Evolutionary conservation across 2,113 vertebrate species (phyloP).

Genomic region (Notechis scutatus): DNA sequence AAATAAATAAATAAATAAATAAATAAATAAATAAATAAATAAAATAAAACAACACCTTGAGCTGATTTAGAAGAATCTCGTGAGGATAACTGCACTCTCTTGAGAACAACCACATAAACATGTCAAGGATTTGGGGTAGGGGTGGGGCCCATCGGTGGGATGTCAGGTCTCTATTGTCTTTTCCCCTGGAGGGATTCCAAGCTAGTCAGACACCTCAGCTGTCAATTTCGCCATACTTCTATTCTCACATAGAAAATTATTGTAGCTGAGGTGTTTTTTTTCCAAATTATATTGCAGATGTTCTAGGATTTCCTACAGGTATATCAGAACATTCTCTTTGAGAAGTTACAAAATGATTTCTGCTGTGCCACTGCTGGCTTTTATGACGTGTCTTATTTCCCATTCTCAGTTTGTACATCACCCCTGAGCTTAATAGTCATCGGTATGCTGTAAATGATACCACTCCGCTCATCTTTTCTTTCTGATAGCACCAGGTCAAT

Average conservation of each 20-base stretch:
- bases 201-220: too few species aligned
- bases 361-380: not conserved
- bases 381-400: not conserved
- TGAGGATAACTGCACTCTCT: too few species aligned
- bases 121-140: too few species aligned
- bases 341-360: not conserved
- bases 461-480: not conserved
- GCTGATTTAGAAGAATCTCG: not conserved
- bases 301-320: not conserved
- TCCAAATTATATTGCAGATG: not conserved
- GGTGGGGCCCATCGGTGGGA: too few species aligned
- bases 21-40: too few species aligned
- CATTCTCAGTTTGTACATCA: not conserved
- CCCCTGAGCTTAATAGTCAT: not conserved
- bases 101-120: too few species aligned
- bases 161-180: too few species aligned
- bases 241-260: not conserved
- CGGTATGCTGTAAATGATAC: not conserved
- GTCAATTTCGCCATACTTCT: not conserved
- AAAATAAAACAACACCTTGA: not conserved
- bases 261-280: not conserved
- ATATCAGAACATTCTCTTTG: not conserved
- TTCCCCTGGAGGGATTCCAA: too few species aligned
- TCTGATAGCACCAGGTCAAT: not conserved
- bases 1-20: too few species aligned